A percentile compares a stretch with the other conserved stretches of the same genome.
Conservation (phyloP, 2,113 vertebrate species). For the Sinocyclocheilus rhinocerous region DNA sequence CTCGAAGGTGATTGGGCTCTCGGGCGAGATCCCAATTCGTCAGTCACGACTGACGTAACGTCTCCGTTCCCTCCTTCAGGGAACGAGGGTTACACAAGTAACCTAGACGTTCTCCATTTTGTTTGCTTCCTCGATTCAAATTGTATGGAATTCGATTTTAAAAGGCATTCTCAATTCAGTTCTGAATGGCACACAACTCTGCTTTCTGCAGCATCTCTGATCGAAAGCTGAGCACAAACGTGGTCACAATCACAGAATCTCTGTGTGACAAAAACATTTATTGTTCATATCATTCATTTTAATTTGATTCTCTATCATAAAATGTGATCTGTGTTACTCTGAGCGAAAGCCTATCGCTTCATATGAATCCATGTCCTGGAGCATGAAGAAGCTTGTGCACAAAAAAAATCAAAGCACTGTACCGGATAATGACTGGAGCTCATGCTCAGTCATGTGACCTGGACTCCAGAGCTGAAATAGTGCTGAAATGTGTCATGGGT, state of each 20-base stretch:
- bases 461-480: constrained; percentile 52
- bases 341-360: constrained; percentile 35
- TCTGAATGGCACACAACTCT: background rate
- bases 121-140: background rate
- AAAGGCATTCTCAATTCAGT: background rate
- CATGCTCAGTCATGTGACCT: constrained; percentile 53
- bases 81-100: no score
- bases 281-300: background rate
- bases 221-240: background rate
- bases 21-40: no score
- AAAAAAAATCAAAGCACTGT: constrained; percentile 53
- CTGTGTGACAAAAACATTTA: constrained; percentile 15
- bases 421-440: constrained; percentile 56
- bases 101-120: background rate
- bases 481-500: constrained; percentile 49
- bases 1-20: no score
- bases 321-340: constrained; percentile 18
- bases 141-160: background rate
- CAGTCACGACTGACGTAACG: no score
- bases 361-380: constrained; percentile 39
- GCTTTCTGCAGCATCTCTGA: background rate
- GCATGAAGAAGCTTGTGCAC: constrained; percentile 24
- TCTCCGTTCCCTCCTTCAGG: no score
- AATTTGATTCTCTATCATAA: constrained; percentile 1
- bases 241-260: background rate